These are phyloP conservation scores for Merodon equestris DNA, from an alignment of 2,888 invertebrate genomes.

Conservation along the genomic window DNA sequence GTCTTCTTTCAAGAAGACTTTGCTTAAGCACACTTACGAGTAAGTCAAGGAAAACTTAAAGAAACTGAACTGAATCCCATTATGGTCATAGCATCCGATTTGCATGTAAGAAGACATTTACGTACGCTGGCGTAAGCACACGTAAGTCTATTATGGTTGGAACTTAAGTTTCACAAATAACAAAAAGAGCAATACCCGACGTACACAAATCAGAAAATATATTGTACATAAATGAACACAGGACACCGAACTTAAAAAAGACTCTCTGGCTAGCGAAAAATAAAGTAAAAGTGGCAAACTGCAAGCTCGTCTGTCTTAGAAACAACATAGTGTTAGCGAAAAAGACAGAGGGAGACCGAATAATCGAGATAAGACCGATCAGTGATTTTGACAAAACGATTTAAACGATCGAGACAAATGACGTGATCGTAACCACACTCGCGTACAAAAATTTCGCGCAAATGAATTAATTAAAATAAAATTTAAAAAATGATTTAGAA, in stretches of 20 bases:
- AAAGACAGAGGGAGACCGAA: slow-evolving; percentile 2
- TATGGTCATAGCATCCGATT: no score
- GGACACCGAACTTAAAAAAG: slow-evolving; percentile 1
- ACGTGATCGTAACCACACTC: slow-evolving; percentile 2
- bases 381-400: slow-evolving; percentile 1
- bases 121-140: no score
- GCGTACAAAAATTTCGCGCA: neutral
- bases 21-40: no score
- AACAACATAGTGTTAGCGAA: neutral
- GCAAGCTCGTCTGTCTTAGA: slow-evolving; percentile 2
- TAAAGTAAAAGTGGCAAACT: neutral
- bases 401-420: slow-evolving; percentile 1
- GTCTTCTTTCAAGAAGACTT: no score
- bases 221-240: slow-evolving; percentile 2
- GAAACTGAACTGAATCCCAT: no score
- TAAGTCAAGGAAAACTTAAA: no score
- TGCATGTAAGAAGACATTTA: no score
- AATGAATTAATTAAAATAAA: slow-evolving; percentile 5
- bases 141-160: no score
- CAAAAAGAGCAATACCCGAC: no score
- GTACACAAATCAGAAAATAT: slow-evolving; percentile 4
- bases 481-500: slow-evolving; percentile 2
- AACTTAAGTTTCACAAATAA: no score
- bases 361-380: neutral
- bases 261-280: neutral